These are phyloP conservation scores for Echiichthys vipera DNA, from an alignment of 2,797 vertebrate genomes.

Conservation along the genomic window DNA sequence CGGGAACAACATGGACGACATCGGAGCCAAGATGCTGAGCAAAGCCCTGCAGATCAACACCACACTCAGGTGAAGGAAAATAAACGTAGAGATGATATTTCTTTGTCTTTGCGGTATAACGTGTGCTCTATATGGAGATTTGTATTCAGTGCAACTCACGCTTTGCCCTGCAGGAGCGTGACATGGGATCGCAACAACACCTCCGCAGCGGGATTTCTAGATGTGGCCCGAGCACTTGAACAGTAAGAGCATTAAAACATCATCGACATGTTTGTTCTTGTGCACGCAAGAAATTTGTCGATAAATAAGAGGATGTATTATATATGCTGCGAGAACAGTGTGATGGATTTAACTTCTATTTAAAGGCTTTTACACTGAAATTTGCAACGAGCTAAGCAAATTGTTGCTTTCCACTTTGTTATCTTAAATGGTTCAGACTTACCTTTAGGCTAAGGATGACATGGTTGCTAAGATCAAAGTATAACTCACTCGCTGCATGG, in stretches of 20 bases:
- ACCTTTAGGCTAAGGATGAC: conserved; percentile 63
- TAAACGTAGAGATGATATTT: not conserved
- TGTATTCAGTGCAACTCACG: conserved; percentile 25
- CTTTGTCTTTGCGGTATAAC: conserved; percentile 6
- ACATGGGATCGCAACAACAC: conserved; percentile 94
- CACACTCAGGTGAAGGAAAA: conserved; percentile 78
- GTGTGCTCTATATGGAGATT: conserved; percentile 5
- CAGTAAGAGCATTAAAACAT: conserved; percentile 83
- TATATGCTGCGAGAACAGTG: not conserved
- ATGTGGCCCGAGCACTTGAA: conserved; percentile 90
- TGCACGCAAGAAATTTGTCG: not conserved
- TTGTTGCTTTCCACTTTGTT: conserved; percentile 61
- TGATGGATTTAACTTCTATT: conserved; percentile 21
- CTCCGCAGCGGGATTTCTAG: conserved; percentile 90
- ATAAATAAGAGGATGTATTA: conserved; percentile 3
- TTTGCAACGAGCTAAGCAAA: conserved; percentile 48
- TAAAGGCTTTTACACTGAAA: conserved; percentile 30
- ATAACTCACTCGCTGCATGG: conserved; percentile 48
- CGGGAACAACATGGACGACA: conserved; percentile 92
- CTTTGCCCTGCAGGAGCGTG: conserved; percentile 85
- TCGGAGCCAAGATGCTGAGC: conserved; percentile 94
- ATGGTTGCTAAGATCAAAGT: conserved; percentile 70
- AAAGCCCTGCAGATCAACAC: conserved; percentile 92
- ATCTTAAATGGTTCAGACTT: conserved; percentile 65
- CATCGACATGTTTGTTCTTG: not conserved